phyloP scores from a whole-genome alignment of 2,888 invertebrate species.

The Hemicrepidius hirtus region DNA sequence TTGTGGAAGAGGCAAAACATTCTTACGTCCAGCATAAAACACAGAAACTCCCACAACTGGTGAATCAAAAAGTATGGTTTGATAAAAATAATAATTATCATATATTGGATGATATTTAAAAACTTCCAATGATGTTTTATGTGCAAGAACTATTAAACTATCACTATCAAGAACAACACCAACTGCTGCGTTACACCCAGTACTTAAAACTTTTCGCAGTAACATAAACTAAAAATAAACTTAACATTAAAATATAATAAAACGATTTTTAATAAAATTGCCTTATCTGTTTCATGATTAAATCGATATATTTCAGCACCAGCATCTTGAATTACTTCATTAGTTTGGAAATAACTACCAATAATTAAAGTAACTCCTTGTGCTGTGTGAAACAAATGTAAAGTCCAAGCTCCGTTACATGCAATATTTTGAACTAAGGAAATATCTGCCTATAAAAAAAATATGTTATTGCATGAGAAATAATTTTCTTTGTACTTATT shows the following conservation, averaged over 20 bases:
- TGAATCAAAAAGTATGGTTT: constrained; percentile 63
- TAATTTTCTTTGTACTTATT: constrained; percentile 3
- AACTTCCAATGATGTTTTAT: constrained; percentile 63
- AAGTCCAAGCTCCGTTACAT: constrained; percentile 61
- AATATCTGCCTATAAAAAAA: constrained; percentile 59
- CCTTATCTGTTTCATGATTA: constrained; percentile 62
- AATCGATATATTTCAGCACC: constrained; percentile 64
- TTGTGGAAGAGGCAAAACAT: neutral
- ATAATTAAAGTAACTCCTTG: constrained; percentile 67
- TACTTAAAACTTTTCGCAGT: constrained; percentile 62
- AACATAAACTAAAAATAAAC: constrained; percentile 64
- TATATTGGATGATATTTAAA: constrained; percentile 64
- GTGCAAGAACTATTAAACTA: constrained; percentile 65
- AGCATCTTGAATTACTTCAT: constrained; percentile 38
- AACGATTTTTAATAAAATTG: too few species aligned
- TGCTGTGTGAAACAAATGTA: constrained; percentile 65
- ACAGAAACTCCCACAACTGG: constrained; percentile 63
- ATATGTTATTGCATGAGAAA: neutral
- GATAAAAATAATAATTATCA: constrained; percentile 67
- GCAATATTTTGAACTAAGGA: constrained; percentile 64
- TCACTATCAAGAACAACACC: constrained; percentile 64
- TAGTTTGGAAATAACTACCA: constrained; percentile 59
- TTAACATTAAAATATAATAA: too few species aligned
- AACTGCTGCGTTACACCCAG: constrained; percentile 63
- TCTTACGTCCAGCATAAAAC: constrained; percentile 59